These are phyloP conservation scores for Agriopis marginaria DNA, from an alignment of 2,888 invertebrate genomes.

Conservation along the genomic window DNA sequence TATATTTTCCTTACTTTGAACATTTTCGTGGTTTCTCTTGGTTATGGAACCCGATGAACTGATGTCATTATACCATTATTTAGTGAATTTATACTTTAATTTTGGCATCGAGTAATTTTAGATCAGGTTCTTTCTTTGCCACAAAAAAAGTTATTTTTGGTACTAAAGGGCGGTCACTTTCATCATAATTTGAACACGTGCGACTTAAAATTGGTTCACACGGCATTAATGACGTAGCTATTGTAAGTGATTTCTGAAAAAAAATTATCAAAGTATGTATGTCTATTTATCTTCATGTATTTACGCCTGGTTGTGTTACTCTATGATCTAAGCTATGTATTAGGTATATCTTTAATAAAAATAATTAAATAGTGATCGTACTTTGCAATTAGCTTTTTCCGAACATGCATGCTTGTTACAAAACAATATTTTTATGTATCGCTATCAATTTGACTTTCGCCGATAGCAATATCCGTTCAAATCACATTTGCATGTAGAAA, in stretches of 20 bases:
- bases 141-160: slow-evolving; percentile 43
- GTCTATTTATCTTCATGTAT: not conserved
- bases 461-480: slow-evolving; percentile 36
- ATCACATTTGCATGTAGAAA: slow-evolving; percentile 44
- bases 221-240: not conserved
- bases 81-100: slow-evolving; percentile 53
- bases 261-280: not conserved
- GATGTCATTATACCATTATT: slow-evolving; percentile 45
- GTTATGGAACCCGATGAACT: slow-evolving; percentile 44
- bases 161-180: slow-evolving; percentile 56
- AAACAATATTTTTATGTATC: slow-evolving; percentile 16
- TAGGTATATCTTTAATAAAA: not conserved
- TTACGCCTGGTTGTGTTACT: not conserved
- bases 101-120: slow-evolving; percentile 34
- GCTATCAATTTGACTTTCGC: slow-evolving; percentile 39
- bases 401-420: slow-evolving; percentile 15
- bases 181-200: slow-evolving; percentile 46
- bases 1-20: slow-evolving; percentile 47
- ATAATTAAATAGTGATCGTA: not conserved
- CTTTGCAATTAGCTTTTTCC: not conserved
- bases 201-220: slow-evolving; percentile 35
- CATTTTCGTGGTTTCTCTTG: slow-evolving; percentile 46
- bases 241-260: not conserved
- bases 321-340: not conserved
- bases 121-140: slow-evolving; percentile 48